Base-by-base conservation (phyloP, 2,888 invertebrate species). In the Panopea generosa region DNA sequence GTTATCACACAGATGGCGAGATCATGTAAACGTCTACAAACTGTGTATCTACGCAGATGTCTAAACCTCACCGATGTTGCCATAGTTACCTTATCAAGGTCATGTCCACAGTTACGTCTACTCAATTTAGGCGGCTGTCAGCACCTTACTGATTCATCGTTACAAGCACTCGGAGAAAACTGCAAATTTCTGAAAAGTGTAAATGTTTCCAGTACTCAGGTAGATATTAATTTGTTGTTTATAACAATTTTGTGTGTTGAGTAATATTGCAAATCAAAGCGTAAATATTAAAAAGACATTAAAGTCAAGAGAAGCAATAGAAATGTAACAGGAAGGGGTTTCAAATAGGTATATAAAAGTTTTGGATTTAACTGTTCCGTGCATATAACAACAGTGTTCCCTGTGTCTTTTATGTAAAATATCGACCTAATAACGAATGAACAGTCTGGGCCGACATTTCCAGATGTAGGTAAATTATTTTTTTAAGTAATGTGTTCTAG, bases 121-220 rank as follows among this genome's bases (percentile, higher is more conserved):
- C 86, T 92, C 47, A 90, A 90, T 67, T 70, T 91, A 26, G 89
- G 90, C n/a, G 91, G 90, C 27, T 91, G 91, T 75, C 43, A 65
- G 11, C 83, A 79, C 1, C 69, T 91, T 26, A 89, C 92, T 18
- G 91, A 91, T 68, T 38, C 57, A 14, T 80, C 88, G 3, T 81
- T 91, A 4, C 38, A 73, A 26, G 86, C 89, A 0, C 77, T 91
- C 3, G 90, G 88, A 38, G 63, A 87, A 62, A 77, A 89, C 79
- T 86, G 87, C 33, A 75, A 69, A 26, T 78, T 83, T 40, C 83
- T 92, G 7, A 79, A 79, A 47, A 85, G 87, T 67, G 52, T 91
- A n/a, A 90, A 91, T 74, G 73, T 90, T 24, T 84, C 89, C 7
- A 85, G 85, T 45, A 86, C 90, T 43, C 69, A 79, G 71, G 88